Percentiles rank a stretch among this genome's conserved stretches.
These are phyloP conservation scores for Balearica regulorum DNA, from an alignment of 2,797 vertebrate species.

Conservation along the genomic window DNA sequence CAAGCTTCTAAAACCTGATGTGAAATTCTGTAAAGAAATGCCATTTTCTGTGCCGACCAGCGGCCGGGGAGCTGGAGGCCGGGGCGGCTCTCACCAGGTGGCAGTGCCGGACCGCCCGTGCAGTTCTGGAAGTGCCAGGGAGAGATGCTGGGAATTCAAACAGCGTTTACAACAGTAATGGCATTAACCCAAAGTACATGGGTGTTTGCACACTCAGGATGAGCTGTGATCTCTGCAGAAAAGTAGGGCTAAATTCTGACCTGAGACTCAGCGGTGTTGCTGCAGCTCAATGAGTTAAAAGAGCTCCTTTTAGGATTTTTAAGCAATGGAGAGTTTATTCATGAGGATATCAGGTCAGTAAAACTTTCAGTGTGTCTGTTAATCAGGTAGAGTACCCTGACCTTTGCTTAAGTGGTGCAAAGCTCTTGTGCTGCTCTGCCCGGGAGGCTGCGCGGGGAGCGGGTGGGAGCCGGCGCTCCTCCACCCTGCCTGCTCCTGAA, in stretches of 20 bases:
- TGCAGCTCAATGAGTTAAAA: neutral
- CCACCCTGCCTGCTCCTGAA: neutral
- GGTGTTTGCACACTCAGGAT: neutral
- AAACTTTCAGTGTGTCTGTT: neutral
- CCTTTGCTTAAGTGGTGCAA: neutral
- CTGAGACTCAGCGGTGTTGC: neutral
- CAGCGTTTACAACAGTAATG: neutral
- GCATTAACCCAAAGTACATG: neutral
- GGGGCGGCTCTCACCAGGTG: neutral
- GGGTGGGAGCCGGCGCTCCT: neutral
- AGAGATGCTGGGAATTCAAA: neutral
- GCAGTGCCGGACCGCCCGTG: neutral
- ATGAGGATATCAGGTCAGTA: neutral
- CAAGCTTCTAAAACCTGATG: neutral
- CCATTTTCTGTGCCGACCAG: accelerated
- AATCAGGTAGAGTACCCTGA: neutral
- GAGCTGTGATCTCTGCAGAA: neutral
- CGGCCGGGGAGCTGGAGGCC: neutral
- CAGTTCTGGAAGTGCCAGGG: neutral
- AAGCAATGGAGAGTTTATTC: neutral
- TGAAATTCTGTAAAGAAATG: neutral
- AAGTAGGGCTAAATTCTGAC: neutral
- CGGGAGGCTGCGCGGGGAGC: accelerated
- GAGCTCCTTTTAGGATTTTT: neutral
- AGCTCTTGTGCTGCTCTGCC: neutral